Base-by-base conservation (phyloP, 2,888 invertebrate genomes). In the Laspeyria flexula region DNA sequence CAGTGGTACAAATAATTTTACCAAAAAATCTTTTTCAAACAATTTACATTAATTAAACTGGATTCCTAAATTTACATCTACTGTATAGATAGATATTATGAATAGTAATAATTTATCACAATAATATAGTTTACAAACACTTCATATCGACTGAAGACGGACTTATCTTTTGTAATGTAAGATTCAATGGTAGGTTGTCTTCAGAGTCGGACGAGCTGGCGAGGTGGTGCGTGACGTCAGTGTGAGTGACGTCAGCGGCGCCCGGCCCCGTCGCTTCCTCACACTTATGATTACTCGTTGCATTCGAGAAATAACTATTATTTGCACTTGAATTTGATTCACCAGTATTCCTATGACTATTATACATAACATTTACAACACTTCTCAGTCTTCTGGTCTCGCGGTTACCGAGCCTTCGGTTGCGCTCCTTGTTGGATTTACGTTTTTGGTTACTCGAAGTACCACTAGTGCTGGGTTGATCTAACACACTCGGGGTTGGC, bases 381-480 rank as follows among this genome's bases (percentile, higher is more conserved):
- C 90, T 90, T 68, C 73, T 86, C 81, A 91, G 86, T 81, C 85
- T 85, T 81, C 61, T 88, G 47, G 50, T 80, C 68, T 84, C 84
- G 62, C 81, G 79, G 68, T 57, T 66, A 40, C 35, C 57, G 46
- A 65, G 69, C 46, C 59, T 56, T 5, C 55, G 63, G 44, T 41
- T 55, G 25, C 50, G 50, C 30, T 60, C 67, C 57, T 46, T 57
- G 15, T 37, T 48, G 31, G 51, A 29, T 39, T 52, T 43, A 34
- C 53, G 49, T 45, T 50, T 48, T 7, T 43, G 33, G n/a, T 30
- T n/a, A 15, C 27, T 15, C 16, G 18, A 9, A 9, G 27, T 25
- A 13, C 35, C 21, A n/a, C 46, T 16, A 13, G 33, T 4, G 21
- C 59, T 41, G 25, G 62, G 58, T 45, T 49, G 54, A n/a, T 58